These are phyloP conservation scores for Microcaecilia unicolor DNA, from an alignment of 2,797 vertebrate species.

Conservation along the genomic window DNA sequence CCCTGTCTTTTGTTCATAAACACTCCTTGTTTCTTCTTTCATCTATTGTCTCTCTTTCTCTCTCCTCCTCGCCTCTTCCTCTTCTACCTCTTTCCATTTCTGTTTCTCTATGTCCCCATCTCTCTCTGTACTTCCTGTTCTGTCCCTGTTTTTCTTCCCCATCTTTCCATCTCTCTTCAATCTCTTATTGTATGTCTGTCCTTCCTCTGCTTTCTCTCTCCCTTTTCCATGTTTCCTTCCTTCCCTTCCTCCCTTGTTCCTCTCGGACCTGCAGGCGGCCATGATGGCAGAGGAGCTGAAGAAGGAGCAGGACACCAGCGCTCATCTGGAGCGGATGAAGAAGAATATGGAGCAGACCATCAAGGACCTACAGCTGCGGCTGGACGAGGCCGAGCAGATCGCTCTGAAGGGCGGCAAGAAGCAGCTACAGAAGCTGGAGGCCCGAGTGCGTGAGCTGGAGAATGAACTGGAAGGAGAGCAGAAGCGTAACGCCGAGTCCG, in stretches of 20 bases:
- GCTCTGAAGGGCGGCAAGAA: constrained; percentile 90
- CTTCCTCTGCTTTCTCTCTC: too few species aligned
- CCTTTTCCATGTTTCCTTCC: background rate
- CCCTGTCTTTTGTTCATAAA: too few species aligned
- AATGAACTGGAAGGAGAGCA: constrained; percentile 81
- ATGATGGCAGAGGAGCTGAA: constrained; percentile 53
- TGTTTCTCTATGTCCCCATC: too few species aligned
- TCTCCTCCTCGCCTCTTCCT: too few species aligned
- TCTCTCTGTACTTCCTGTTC: too few species aligned
- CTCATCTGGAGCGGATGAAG: constrained; percentile 89
- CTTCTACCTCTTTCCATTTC: too few species aligned
- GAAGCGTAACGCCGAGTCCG: constrained; percentile 62
- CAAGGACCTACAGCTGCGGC: constrained; percentile 79
- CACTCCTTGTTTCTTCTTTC: too few species aligned
- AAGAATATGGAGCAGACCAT: constrained; percentile 92
- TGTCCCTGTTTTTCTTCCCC: too few species aligned
- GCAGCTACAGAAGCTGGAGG: constrained; percentile 88
- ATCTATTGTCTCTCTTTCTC: too few species aligned
- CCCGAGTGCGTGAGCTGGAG: constrained; percentile 78
- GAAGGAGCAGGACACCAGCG: constrained; percentile 75
- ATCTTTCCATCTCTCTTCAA: too few species aligned
- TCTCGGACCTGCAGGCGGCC: constrained; percentile 9
- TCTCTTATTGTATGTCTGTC: background rate
- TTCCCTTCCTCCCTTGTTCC: background rate
- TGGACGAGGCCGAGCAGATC: constrained; percentile 87